Conservation (phyloP, 2,888 invertebrate genomes). For the Ceraclea dissimilis region DNA sequence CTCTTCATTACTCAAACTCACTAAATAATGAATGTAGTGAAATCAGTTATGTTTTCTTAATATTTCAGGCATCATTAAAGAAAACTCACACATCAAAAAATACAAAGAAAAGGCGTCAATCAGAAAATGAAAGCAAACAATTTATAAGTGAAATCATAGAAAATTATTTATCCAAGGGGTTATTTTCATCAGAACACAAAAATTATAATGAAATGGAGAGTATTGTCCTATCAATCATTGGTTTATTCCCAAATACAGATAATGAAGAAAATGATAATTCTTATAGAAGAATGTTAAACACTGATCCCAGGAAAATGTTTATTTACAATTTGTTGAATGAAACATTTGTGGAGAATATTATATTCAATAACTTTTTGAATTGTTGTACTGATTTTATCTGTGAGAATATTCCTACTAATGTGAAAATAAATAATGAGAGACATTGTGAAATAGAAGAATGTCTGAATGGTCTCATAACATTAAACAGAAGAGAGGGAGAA, state of each 20-base stretch:
- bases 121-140: too few species aligned
- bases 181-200: not conserved
- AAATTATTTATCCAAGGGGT: not conserved
- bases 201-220: not conserved
- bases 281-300: not conserved
- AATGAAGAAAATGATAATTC: not conserved
- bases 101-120: too few species aligned
- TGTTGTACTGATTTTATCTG: not conserved
- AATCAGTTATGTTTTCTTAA: too few species aligned
- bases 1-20: too few species aligned
- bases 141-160: not conserved
- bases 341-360: not conserved
- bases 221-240: not conserved
- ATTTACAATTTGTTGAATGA: not conserved
- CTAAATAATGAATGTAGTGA: too few species aligned
- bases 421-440: not conserved
- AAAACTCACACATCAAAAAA: too few species aligned
- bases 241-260: not conserved
- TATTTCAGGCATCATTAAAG: too few species aligned
- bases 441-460: not conserved
- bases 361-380: not conserved
- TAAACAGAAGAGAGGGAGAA: not conserved
- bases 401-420: not conserved
- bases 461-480: not conserved
- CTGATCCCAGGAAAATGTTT: not conserved